Base-by-base conservation (phyloP, 92 coral and sea anemone genomes). In the Bergia sp. region DNA sequence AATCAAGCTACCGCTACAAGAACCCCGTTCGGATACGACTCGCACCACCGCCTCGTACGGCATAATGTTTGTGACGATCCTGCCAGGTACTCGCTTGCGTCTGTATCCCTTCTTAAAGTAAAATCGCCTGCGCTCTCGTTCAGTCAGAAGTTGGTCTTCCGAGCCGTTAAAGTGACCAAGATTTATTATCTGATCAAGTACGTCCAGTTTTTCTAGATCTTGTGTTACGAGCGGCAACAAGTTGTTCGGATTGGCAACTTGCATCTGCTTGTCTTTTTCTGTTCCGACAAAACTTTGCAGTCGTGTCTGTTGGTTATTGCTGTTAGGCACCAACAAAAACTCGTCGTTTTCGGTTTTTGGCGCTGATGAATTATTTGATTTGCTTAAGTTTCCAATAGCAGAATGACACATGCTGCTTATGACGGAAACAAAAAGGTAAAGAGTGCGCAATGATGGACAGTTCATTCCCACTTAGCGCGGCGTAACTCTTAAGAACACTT, bases 31-130 rank as follows among this genome's bases (percentile, higher is more conserved):
- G 41, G 86, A 41, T 4, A 23, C 75, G 10, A 82, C 86, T 64
- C 75, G 37, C 20, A 82, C 86, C 5, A 82, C 86, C 18, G 86
- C 76, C 20, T 82, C 86, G 21, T 82, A 82, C 7, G 86, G 86
- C 86, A 82, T 82, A 1, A 82, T 40, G 7, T 82, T n/a, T 2
- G 76, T 82, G 23, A 61, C 86, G 4, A 82, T 82, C 20, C 53
- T 18, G 6, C 40, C 15, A 0, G 86, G 74, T 4, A 82, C 86
- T 21, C 3, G 21, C 10, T 64, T 65, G 6, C 86, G 86, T 21
- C 74, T 42, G 58, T 82, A 82, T 82, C 39, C 6, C 3, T 40
- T 82, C 18, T 39, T 44, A 12, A 44, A 44, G 57, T 66, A 66
- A n/a, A 20, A 3, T 4, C 86, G 86, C 75, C 86, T 66, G 41